phyloP scores from a whole-genome alignment of 2,113 vertebrate genomes.

The Jaculus jaculus region DNA sequence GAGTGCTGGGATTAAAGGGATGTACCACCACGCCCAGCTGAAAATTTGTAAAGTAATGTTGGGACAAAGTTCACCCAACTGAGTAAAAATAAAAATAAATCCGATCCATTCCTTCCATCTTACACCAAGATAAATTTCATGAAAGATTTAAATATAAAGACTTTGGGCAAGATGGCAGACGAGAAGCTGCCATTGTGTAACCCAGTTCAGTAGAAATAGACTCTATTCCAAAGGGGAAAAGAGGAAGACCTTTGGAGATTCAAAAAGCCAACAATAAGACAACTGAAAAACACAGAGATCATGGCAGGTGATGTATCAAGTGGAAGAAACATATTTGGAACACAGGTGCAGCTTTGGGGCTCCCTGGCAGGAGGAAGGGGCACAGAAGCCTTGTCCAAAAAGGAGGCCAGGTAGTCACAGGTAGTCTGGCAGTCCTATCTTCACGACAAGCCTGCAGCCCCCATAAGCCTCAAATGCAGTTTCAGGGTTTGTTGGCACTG shows the following conservation, averaged over 20 bases:
- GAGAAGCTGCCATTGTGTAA: background rate
- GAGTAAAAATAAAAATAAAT: background rate
- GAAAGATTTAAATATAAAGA: background rate
- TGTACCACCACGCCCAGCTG: no score
- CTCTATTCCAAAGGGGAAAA: background rate
- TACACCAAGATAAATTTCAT: background rate
- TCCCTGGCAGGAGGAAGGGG: background rate
- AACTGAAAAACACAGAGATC: background rate
- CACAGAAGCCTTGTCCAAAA: background rate
- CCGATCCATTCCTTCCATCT: background rate
- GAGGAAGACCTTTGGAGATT: background rate
- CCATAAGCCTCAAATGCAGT: background rate
- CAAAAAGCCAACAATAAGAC: background rate
- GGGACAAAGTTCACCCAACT: background rate
- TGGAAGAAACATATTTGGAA: background rate
- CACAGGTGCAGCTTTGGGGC: no score
- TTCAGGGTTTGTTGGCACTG: no score
- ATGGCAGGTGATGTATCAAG: background rate
- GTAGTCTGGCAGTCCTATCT: background rate
- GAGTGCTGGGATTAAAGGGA: no score
- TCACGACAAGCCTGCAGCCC: background rate
- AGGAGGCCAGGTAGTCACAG: background rate
- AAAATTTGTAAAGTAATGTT: background rate
- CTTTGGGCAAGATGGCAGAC: background rate
- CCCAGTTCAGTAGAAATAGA: background rate